Conservation (phyloP, 2,797 vertebrate genomes). For the Mus minutoides region DNA sequence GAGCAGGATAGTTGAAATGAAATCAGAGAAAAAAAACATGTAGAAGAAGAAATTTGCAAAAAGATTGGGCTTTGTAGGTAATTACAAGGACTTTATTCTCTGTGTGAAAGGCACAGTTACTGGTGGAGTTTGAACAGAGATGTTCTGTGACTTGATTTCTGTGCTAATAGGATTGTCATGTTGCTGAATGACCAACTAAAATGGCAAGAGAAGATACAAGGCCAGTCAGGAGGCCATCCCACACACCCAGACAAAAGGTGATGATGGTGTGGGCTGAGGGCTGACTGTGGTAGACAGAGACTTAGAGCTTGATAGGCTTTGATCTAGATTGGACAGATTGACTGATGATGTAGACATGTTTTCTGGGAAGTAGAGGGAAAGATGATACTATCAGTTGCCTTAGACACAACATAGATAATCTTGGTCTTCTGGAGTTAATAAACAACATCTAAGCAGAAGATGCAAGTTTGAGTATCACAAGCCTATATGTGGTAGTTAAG, state of each 20-base stretch:
- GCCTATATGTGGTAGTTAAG: background rate
- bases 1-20: background rate
- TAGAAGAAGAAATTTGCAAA: background rate
- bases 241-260: background rate
- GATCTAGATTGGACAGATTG: background rate
- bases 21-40: slow-evolving; percentile 14
- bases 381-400: background rate
- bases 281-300: background rate
- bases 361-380: background rate
- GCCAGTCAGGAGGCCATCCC: background rate
- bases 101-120: background rate
- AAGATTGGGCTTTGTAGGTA: background rate
- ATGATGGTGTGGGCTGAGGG: background rate
- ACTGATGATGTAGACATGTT: background rate
- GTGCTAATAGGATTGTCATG: background rate
- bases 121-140: background rate
- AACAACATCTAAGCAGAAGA: background rate
- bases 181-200: background rate
- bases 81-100: background rate
- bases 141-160: background rate
- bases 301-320: background rate
- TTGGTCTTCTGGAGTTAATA: background rate
- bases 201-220: background rate
- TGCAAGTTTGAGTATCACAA: background rate
- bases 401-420: background rate